Conservation (phyloP, 1,140 invertebrate genomes). For the Carposina sasakii region DNA sequence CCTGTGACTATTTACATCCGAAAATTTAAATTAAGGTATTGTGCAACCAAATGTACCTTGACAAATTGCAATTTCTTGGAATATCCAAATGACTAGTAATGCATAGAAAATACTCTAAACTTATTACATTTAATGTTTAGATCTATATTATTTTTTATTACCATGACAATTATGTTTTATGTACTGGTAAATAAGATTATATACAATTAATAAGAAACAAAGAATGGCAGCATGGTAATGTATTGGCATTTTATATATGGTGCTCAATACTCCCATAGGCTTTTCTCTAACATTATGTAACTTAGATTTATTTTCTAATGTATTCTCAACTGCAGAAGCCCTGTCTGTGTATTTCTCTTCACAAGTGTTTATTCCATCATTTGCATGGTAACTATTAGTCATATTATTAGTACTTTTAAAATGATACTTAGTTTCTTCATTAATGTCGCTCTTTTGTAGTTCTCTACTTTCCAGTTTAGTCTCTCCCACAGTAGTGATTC, state of each 20-base stretch:
- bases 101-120: constrained; percentile 22
- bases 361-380: neutral
- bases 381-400: constrained; percentile 12
- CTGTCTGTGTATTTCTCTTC: too few species aligned
- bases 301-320: constrained; percentile 25
- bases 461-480: constrained; percentile 2
- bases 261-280: constrained; percentile 40
- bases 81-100: constrained; percentile 43
- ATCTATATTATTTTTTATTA: constrained; percentile 34
- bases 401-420: constrained; percentile 13
- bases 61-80: constrained; percentile 12
- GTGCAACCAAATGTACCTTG: neutral
- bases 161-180: constrained; percentile 58
- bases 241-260: constrained; percentile 65
- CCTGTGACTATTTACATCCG: constrained; percentile 47
- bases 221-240: constrained; percentile 69
- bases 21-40: constrained; percentile 14
- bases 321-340: too few species aligned
- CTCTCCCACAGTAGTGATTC: neutral
- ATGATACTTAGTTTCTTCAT: too few species aligned
- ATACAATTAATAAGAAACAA: constrained; percentile 69
- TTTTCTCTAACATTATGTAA: constrained; percentile 49
- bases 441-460: too few species aligned
- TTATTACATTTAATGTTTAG: constrained; percentile 13
- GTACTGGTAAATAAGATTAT: constrained; percentile 69